A percentile compares a stretch with the other conserved stretches of the same genome.
These are phyloP conservation scores for Nudaria mundana DNA, from an alignment of 2,888 invertebrate genomes.

Conservation along the genomic window DNA sequence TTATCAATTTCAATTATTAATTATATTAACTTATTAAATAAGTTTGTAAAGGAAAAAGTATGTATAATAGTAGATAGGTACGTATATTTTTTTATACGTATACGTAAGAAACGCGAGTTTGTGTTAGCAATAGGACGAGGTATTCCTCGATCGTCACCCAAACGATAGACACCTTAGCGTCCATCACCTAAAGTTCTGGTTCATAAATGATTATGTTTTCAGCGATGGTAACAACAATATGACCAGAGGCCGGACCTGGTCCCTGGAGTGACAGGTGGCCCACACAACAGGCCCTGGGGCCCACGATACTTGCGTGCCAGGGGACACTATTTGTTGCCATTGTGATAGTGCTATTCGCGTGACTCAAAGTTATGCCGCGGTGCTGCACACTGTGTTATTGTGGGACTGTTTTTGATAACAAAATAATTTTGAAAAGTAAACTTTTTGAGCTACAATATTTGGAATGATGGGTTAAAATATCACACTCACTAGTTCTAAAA, in stretches of 20 bases:
- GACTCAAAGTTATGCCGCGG: constrained; percentile 24
- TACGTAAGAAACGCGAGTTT: too few species aligned
- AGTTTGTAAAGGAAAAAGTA: background rate
- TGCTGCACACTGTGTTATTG: background rate
- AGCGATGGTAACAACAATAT: constrained; percentile 74
- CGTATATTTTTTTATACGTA: too few species aligned
- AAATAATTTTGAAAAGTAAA: background rate
- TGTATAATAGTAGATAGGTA: too few species aligned
- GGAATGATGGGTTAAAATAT: too few species aligned
- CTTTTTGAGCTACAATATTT: background rate
- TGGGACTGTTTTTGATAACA: background rate
- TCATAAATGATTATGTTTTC: background rate
- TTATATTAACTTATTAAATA: background rate
- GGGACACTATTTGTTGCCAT: constrained; percentile 22
- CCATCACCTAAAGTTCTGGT: too few species aligned
- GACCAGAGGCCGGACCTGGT: constrained; percentile 60
- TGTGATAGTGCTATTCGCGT: constrained; percentile 40
- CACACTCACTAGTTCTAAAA: too few species aligned
- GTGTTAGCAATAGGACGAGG: too few species aligned
- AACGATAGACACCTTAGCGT: too few species aligned
- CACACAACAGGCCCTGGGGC: constrained; percentile 35
- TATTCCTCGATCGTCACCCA: too few species aligned
- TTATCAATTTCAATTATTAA: background rate
- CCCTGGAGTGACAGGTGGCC: constrained; percentile 67
- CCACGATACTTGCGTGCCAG: constrained; percentile 4